Conservation (phyloP, 2,797 vertebrate genomes). For the Poeciliopsis gracilis region DNA sequence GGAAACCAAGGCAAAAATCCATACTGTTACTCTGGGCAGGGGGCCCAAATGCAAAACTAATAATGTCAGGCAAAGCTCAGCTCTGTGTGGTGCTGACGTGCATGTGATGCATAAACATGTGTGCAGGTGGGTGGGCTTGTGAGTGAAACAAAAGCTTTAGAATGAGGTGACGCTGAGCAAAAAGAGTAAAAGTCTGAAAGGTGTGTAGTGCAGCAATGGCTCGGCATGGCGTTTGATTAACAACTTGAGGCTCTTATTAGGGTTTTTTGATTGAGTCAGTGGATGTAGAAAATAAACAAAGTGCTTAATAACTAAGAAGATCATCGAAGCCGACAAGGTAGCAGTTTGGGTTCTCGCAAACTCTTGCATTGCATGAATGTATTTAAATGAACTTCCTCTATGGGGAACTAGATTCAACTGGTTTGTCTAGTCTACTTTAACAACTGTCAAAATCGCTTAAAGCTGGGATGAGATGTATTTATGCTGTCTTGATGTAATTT, state of each 20-base stretch:
- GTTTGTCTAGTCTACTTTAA: not conserved
- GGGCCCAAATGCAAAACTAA: conserved; percentile 98
- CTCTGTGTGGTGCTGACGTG: conserved; percentile 69
- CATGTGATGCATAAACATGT: conserved; percentile 32
- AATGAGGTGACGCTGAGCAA: conserved; percentile 43
- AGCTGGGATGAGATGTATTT: not conserved
- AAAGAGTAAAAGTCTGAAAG: conserved; percentile 29
- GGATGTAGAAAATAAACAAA: not conserved
- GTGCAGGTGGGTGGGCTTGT: conserved; percentile 30
- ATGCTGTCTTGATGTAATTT: not conserved
- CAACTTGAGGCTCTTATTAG: conserved; percentile 47
- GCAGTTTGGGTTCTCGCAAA: not conserved
- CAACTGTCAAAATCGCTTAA: not conserved
- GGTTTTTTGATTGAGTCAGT: not conserved
- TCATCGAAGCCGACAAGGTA: not conserved
- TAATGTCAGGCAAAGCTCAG: conserved; percentile 87
- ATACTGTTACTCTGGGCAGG: conserved; percentile 95
- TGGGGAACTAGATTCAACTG: not conserved
- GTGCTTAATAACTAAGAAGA: not conserved
- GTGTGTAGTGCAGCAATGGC: conserved; percentile 41
- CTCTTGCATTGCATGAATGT: not conserved
- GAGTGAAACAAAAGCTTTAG: conserved; percentile 55
- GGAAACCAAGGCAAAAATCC: conserved; percentile 93
- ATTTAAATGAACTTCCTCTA: not conserved
- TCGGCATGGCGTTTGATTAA: conserved; percentile 18